These are phyloP conservation scores for Connochaetes taurinus DNA, from an alignment of 2,113 vertebrate genomes.

Conservation along the genomic window DNA sequence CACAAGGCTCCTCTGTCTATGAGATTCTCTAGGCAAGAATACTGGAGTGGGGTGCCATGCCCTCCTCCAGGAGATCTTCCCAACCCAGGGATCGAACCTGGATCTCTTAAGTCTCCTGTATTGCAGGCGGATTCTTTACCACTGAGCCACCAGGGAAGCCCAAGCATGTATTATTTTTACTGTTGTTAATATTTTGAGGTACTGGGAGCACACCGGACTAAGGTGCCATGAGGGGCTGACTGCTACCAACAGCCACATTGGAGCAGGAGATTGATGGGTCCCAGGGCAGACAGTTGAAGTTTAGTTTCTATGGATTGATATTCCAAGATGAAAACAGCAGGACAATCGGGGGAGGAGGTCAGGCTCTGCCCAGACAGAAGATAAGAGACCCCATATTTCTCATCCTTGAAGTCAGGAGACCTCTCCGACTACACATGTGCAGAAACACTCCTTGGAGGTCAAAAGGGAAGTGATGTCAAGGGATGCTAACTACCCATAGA, in stretches of 20 bases:
- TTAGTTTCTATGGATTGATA: neutral
- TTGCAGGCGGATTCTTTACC: neutral
- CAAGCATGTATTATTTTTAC: neutral
- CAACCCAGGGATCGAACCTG: neutral
- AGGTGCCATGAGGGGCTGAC: neutral
- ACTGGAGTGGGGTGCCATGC: neutral
- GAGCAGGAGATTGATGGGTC: neutral
- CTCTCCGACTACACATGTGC: neutral
- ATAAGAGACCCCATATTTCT: neutral
- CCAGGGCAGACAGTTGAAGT: neutral
- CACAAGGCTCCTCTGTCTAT: neutral
- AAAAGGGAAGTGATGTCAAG: neutral
- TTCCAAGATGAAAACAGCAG: neutral
- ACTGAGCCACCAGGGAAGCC: neutral
- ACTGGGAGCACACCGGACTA: neutral
- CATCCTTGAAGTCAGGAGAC: neutral
- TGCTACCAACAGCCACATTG: fast-evolving
- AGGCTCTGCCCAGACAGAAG: neutral
- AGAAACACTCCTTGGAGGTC: neutral
- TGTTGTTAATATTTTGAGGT: neutral
- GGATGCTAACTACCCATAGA: neutral
- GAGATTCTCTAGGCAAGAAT: neutral
- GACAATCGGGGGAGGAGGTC: fast-evolving
- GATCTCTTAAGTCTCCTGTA: neutral
- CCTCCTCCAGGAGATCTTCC: neutral